Base-by-base conservation (phyloP, 2,113 vertebrate species). In the Phaethornis superciliosus region DNA sequence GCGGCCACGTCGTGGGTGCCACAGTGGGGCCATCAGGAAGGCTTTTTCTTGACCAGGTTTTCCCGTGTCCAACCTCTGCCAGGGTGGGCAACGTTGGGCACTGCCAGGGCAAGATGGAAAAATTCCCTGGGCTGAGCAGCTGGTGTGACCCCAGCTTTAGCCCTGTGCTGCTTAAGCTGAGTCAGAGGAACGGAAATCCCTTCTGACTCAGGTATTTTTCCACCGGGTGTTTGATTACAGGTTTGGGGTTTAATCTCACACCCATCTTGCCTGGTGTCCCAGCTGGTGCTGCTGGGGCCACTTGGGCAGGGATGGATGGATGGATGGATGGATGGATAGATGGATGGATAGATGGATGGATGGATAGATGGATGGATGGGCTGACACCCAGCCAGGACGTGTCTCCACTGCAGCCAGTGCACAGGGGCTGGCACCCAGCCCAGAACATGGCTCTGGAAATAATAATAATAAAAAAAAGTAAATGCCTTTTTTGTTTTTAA, bases 401-500 rank as follows among this genome's bases (percentile, higher is more conserved):
- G 88, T 76, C 90, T 65, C 19, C 5, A 21, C 88, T 5, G 64
- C 92, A 81, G 92, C 64, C 80, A 83, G 85, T 69, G 52, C 76
- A 32, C 92, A 67, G 82, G 92, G 15, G 59, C 83, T 96, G 94
- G 95, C 88, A 0, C 56, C 85, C 27, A 4, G 93, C 93, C 96
- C 75, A 6, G 78, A 84, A 70, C 49, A 26, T 0, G n/a, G 91
- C 88, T 89, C 85, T 82, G 88, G 56, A 59, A 40, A 40, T 10
- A 40, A 37, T 37, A 37, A 37, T 37, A 58, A 70, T 14, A 42
- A 75, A 27, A 77, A 72, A 56, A 65, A 52, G n/a, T 4, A 62
- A 91, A 88, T n/a, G 79, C 51, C 67, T 96, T 90, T 78, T 92
- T 92, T 89, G 89, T 89, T 91, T 79, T 52, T 88, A 71, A 95